A percentile compares a stretch with the other conserved stretches of the same genome.
phyloP scores from a whole-genome alignment of 2,113 vertebrate genomes.

The Meriones unguiculatus region DNA sequence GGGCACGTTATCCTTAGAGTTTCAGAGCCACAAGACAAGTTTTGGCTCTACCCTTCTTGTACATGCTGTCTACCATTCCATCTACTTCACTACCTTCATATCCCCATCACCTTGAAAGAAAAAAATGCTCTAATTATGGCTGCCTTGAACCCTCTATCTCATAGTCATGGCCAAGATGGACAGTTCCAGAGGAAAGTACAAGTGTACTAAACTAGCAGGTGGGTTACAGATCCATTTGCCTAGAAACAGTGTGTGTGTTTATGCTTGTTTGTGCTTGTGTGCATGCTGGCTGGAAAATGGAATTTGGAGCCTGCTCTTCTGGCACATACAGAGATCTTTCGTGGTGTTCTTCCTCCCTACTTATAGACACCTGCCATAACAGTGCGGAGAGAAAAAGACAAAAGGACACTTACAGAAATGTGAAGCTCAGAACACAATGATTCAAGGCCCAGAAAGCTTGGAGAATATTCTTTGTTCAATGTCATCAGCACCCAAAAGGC shows the following conservation, averaged over 20 bases:
- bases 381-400: neutral
- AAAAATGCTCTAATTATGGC: neutral
- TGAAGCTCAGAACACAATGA: neutral
- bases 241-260: constrained; percentile 63
- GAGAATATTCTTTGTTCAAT: neutral
- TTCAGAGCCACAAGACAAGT: neutral
- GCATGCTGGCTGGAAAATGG: neutral
- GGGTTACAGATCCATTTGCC: constrained; percentile 79
- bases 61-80: constrained; percentile 32
- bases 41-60: accelerated
- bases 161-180: neutral
- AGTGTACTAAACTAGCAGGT: constrained; percentile 73
- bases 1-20: neutral
- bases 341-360: neutral
- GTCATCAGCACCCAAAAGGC: neutral
- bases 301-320: no score
- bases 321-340: neutral
- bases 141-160: neutral
- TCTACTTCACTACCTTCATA: accelerated
- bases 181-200: constrained; percentile 65
- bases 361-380: no score
- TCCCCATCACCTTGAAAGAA: neutral
- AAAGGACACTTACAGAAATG: neutral
- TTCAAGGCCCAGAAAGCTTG: no score
- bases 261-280: no score